phyloP scores from a whole-genome alignment of 2,113 vertebrate species.

The Malurus cyaneus region DNA sequence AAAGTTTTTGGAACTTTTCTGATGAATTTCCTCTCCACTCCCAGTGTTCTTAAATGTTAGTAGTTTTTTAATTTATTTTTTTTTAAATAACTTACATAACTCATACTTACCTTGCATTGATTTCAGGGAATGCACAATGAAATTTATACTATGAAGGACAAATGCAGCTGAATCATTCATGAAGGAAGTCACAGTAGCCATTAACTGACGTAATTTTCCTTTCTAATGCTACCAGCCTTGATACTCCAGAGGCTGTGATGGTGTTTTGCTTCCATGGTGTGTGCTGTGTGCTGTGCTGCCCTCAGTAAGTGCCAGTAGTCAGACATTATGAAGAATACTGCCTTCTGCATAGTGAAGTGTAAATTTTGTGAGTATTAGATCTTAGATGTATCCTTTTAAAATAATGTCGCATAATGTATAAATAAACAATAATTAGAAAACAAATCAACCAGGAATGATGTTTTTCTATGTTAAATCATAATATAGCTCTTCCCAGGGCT shows the following conservation, averaged over 20 bases:
- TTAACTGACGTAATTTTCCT: neutral
- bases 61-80: neutral
- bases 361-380: neutral
- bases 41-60: neutral
- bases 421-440: conserved; percentile 9
- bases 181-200: neutral
- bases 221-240: neutral
- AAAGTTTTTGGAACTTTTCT: neutral
- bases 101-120: neutral
- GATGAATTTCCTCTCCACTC: neutral
- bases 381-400: neutral
- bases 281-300: fast-evolving
- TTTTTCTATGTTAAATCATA: neutral
- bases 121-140: neutral
- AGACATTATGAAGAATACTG: neutral
- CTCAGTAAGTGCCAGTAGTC: neutral
- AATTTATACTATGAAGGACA: neutral
- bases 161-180: neutral
- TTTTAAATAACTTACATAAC: neutral
- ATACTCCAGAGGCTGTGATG: neutral
- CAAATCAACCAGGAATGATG: neutral
- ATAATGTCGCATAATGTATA: neutral
- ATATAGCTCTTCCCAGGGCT: neutral
- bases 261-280: neutral
- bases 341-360: neutral